phyloP scores from a whole-genome alignment of 2,888 invertebrate species.

The Drosophila tripunctata region DNA sequence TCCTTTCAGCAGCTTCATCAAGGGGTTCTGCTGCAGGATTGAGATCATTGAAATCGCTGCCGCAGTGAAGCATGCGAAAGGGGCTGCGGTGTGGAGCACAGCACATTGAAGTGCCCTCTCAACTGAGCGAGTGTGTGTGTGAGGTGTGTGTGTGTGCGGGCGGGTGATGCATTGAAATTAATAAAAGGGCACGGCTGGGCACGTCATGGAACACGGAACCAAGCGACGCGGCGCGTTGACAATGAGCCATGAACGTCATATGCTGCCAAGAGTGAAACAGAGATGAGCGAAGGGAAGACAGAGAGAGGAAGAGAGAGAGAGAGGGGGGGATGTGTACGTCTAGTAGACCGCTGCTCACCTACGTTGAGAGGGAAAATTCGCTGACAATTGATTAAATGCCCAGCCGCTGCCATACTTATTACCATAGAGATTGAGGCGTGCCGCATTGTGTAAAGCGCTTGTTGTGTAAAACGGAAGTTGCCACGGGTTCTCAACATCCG shows the following conservation, averaged over 20 bases:
- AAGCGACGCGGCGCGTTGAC: constrained; percentile 55
- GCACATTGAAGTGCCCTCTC: constrained; percentile 49
- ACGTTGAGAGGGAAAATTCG: constrained; percentile 18
- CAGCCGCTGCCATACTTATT: constrained; percentile 6
- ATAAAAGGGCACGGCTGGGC: constrained; percentile 67
- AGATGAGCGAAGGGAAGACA: background rate
- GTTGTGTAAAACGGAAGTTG: constrained; percentile 64
- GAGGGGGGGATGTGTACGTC: background rate
- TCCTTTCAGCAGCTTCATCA: background rate
- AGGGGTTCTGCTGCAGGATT: constrained; percentile 26
- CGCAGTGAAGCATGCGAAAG: constrained; percentile 50
- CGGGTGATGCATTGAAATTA: constrained; percentile 71
- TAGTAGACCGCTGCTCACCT: constrained; percentile 26
- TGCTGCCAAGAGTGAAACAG: constrained; percentile 22
- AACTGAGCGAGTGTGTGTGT: background rate
- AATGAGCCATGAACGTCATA: constrained; percentile 66
- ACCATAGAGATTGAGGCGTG: constrained; percentile 55
- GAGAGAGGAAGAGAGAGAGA: background rate
- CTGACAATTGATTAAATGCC: constrained; percentile 58
- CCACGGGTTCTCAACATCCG: constrained; percentile 61
- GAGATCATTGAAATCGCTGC: constrained; percentile 31
- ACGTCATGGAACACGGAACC: constrained; percentile 51
- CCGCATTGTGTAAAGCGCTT: constrained; percentile 56
- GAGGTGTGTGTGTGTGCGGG: constrained; percentile 6
- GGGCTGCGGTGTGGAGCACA: background rate